Evolutionary conservation across 2,113 vertebrate species (phyloP).

Genomic region (Ictalurus punctatus): DNA sequence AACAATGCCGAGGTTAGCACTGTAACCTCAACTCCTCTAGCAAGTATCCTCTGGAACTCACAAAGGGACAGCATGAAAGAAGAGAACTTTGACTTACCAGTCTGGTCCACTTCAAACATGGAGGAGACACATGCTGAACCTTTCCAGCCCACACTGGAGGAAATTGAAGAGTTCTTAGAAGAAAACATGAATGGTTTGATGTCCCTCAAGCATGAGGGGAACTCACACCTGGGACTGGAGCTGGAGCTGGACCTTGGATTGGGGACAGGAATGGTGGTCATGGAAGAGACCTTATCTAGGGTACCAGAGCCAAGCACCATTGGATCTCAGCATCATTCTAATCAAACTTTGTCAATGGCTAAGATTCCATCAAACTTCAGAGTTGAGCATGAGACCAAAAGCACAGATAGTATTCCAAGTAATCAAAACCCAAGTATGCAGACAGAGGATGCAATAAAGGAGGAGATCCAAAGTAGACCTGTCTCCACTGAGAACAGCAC

Average conservation of each 20-base stretch:
- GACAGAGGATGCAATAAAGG: constrained; percentile 46
- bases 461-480: constrained; percentile 63
- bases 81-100: constrained; percentile 80
- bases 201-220: constrained; percentile 74
- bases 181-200: constrained; percentile 88
- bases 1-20: constrained; percentile 33
- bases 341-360: constrained; percentile 68
- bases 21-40: constrained; percentile 49
- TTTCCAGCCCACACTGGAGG: constrained; percentile 92
- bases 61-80: constrained; percentile 79
- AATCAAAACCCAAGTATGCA: constrained; percentile 36
- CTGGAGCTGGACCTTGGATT: constrained; percentile 77
- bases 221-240: constrained; percentile 51
- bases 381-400: constrained; percentile 68
- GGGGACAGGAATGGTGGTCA: constrained; percentile 71
- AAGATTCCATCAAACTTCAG: constrained; percentile 54
- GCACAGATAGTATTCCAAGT: constrained; percentile 50
- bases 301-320: constrained; percentile 48
- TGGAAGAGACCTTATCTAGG: constrained; percentile 66
- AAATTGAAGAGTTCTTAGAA: constrained; percentile 94
- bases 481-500: constrained; percentile 60
- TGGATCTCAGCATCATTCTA: constrained; percentile 64
- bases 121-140: constrained; percentile 75
- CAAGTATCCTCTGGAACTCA: constrained; percentile 76
- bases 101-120: constrained; percentile 74